A percentile compares a stretch with the other conserved stretches of the same genome.
These are phyloP conservation scores for Phyllostomus hastatus DNA, from an alignment of 2,113 vertebrate genomes.

Conservation along the genomic window DNA sequence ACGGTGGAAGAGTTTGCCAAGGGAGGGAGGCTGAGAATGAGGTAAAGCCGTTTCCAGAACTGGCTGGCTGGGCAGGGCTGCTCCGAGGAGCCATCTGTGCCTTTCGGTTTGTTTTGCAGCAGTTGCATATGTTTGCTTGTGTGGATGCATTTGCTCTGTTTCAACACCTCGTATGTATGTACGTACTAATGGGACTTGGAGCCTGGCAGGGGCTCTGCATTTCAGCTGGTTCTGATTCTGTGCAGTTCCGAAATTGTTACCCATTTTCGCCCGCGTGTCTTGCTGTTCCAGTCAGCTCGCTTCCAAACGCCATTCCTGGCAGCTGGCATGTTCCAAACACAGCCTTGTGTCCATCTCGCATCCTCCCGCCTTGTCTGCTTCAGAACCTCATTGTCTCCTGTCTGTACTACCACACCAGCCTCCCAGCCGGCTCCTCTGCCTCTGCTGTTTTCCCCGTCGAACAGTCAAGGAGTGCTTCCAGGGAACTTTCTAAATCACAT, in stretches of 20 bases:
- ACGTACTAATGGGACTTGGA: not conserved
- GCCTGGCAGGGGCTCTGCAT: not conserved
- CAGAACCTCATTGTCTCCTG: not conserved
- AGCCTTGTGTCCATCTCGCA: accelerated
- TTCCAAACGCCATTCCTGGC: not conserved
- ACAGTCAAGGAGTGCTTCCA: not conserved
- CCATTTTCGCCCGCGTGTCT: not conserved
- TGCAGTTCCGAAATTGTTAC: not conserved
- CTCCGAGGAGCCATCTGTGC: not conserved
- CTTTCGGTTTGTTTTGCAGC: not conserved
- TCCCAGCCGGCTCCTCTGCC: not conserved
- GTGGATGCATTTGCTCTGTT: not conserved
- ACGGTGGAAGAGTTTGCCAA: not conserved
- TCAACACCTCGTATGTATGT: not conserved
- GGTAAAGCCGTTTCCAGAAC: not conserved
- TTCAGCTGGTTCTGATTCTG: not conserved
- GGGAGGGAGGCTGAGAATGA: too few species aligned
- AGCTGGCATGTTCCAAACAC: not conserved
- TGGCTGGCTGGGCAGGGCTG: not conserved
- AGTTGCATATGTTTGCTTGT: not conserved
- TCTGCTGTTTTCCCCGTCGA: accelerated
- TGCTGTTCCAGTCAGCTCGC: not conserved
- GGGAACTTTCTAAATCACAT: not conserved
- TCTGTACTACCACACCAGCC: accelerated
- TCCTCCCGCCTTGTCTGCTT: not conserved